phyloP scores from a whole-genome alignment of 2,888 invertebrate species.

The Drosophila eohydei region DNA sequence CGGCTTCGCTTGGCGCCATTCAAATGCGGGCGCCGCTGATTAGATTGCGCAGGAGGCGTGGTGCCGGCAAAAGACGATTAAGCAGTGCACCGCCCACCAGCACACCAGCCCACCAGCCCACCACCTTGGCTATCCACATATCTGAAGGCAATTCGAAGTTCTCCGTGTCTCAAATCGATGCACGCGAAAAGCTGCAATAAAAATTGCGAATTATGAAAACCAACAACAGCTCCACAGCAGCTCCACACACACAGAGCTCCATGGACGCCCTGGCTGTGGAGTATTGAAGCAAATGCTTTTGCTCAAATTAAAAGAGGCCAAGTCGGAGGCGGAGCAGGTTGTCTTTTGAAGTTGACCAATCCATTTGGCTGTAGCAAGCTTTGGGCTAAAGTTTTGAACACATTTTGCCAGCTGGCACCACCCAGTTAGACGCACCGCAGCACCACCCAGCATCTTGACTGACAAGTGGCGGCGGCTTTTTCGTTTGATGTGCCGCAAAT shows the following conservation, averaged over 20 bases:
- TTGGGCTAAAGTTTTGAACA: slow-evolving; percentile 4
- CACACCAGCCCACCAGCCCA: not conserved
- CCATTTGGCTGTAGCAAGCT: not conserved
- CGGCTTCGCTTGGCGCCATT: slow-evolving; percentile 33
- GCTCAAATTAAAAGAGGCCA: not conserved
- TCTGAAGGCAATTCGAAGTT: slow-evolving; percentile 1
- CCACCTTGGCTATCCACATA: not conserved
- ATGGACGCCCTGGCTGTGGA: not conserved
- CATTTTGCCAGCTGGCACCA: slow-evolving; percentile 8
- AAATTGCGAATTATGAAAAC: slow-evolving; percentile 8
- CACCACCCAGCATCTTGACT: slow-evolving; percentile 5
- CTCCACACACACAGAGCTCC: not conserved
- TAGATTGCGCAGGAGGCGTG: slow-evolving; percentile 28
- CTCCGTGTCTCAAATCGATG: not conserved
- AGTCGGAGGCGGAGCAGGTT: not conserved
- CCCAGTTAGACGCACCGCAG: not conserved
- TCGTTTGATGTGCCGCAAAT: slow-evolving; percentile 65
- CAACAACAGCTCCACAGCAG: not conserved
- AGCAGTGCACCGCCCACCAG: not conserved
- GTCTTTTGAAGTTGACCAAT: slow-evolving; percentile 17
- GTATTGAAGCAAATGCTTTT: not conserved
- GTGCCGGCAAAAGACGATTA: slow-evolving; percentile 8
- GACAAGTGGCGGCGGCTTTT: slow-evolving; percentile 27
- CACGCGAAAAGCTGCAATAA: not conserved
- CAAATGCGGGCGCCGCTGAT: slow-evolving; percentile 71